Base-by-base conservation (phyloP, 2,113 vertebrate species). In the Ctenomys sociabilis region DNA sequence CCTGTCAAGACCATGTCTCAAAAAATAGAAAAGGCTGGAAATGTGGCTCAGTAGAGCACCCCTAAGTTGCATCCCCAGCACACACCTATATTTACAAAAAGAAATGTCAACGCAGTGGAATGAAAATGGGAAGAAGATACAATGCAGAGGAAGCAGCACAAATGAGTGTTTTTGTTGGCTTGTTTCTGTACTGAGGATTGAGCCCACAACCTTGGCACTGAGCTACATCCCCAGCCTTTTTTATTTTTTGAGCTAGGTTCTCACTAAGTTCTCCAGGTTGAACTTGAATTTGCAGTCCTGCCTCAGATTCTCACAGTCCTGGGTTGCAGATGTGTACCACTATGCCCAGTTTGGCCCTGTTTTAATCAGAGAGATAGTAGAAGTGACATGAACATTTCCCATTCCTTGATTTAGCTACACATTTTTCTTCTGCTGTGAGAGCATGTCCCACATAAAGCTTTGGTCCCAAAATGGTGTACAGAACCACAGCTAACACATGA, bases 311-410 rank as follows among this genome's bases (percentile, higher is more conserved):
- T 43, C 43, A 78, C 43, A 78, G 26, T 78, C 26, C 75, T 24
- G 24, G 75, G 28, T 78, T 78, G 49, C 43, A 40, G 28, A 7
- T 49, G 43, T 32, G 43, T 7, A 49, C 43, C 28, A 49, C 28
- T 1, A 16, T 45, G 14, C 43, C 40, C 13, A 17, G 12, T 49
- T 49, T 84, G 63, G 64, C 81, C 84, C 66, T 85, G 32, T 85
- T 95, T 96, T 90, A 52, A 64, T 90, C 72, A 82, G 28, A 28
- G 32, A 88, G 87, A 43, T 91, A 85, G 10, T 94, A 88, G 32
- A 96, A 95, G 86, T 81, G 70, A 12, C 37, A 80, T 54, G 40
- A 11, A 75, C 66, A 78, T 37, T 89, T 85, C 30, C 54, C 43
- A 82, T 91, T 57, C 84, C 45, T 77, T 88, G 64, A 54, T 73